Conservation (phyloP, 2,888 invertebrate genomes). For the Melieria omissa region DNA sequence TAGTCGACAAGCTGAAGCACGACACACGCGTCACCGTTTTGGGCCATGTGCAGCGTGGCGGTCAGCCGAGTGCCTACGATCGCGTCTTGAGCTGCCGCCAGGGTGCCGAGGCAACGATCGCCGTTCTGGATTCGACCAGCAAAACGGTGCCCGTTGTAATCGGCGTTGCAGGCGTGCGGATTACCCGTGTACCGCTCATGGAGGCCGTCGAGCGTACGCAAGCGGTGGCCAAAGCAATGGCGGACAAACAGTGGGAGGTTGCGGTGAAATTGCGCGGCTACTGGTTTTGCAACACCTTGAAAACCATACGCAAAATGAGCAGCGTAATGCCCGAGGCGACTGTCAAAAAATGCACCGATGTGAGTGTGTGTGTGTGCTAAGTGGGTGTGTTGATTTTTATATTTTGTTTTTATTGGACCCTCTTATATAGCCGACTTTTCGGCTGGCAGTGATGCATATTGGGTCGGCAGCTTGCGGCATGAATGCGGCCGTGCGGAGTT, state of each 20-base stretch:
- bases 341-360: no score
- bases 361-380: no score
- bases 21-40: conserved; percentile 97
- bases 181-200: conserved; percentile 95
- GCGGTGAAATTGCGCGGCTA: conserved; percentile 95
- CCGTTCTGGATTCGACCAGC: conserved; percentile 93
- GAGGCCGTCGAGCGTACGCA: conserved; percentile 95
- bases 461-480: conserved; percentile 99
- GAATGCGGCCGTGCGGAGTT: conserved; percentile 98
- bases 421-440: conserved; percentile 76
- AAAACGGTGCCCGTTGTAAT: conserved; percentile 91
- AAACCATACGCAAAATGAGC: no score
- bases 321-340: no score
- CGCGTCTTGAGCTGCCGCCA: conserved; percentile 97
- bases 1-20: conserved; percentile 89
- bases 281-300: conserved; percentile 88
- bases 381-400: background rate
- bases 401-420: no score
- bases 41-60: conserved; percentile 98
- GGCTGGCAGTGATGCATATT: conserved; percentile 93
- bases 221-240: conserved; percentile 93
- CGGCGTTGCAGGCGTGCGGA: conserved; percentile 95
- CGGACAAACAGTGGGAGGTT: conserved; percentile 90
- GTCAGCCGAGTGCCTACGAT: conserved; percentile 98
- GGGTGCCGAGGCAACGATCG: conserved; percentile 99